These are phyloP conservation scores for Amblyornis subalaris DNA, from an alignment of 2,113 vertebrate genomes.

Conservation along the genomic window DNA sequence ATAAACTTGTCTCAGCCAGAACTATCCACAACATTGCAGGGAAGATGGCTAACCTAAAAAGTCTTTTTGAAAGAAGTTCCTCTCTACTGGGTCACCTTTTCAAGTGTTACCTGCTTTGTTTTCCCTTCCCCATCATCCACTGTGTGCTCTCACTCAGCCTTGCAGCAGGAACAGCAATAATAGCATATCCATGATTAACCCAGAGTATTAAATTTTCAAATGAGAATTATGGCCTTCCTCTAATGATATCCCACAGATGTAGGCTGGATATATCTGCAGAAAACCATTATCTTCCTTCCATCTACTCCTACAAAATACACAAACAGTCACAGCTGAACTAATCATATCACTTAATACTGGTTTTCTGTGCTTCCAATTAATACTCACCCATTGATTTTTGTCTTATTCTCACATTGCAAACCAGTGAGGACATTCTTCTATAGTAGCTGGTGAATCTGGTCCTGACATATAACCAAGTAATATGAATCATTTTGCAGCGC, in stretches of 20 bases:
- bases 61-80: neutral
- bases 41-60: neutral
- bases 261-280: neutral
- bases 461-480: neutral
- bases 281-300: neutral
- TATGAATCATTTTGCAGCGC: neutral
- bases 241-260: neutral
- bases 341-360: neutral
- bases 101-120: neutral
- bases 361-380: neutral
- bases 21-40: neutral
- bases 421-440: neutral
- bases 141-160: neutral
- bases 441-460: neutral
- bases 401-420: neutral
- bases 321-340: neutral
- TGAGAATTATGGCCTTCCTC: neutral
- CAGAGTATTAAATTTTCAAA: neutral
- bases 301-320: neutral
- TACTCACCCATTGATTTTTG: neutral
- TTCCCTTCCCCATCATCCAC: neutral
- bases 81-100: neutral
- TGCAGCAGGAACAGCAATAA: neutral
- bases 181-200: neutral
- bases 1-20: neutral